Evolutionary conservation across 2,888 invertebrate species (phyloP), one percentile per base, ranked within the genome.

Genomic region (Blastobasis lacticolella): DNA sequence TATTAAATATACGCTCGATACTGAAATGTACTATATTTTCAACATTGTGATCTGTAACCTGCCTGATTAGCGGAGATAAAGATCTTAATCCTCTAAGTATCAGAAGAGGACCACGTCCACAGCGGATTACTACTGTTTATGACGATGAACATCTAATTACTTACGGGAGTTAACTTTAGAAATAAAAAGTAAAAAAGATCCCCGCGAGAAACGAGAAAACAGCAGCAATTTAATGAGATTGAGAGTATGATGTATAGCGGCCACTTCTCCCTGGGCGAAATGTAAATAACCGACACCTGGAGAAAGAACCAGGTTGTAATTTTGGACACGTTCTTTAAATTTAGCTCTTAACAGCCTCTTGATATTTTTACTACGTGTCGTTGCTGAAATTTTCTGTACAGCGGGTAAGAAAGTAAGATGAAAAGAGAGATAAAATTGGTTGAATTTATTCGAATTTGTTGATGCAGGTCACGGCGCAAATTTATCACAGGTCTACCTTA

Each of bases 361-460:
- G 75, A 82, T 81, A 81, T 81, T 82, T 81, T 78, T 75, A 76
- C 73, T 77, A 78, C 78, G 79, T 80, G 81, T 80, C 71, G 63
- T 71, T 66, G 71, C 69, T 67, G 67, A 75, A 69, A 73, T 69
- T 67, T 73, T 73, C 66, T 71, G 70, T 73, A 75, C 69, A 67
- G 59, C 61, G 59, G 66, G 62, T 58, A 62, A 59, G 71, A 68
- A 73, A 75, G 75, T 74, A 73, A 69, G 73, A 77, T 74, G 71
- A 78, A 76, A 71, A 63, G 67, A 66, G 67, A 73, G 68, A 76
- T 76, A 72, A 80, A 78, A 76, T 71, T 75, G 65, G 56, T 57
- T 56, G 61, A 71, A 72, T 72, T 75, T 75, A 74, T 71, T 71
- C 63, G 59, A 57, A 62, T 63, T 79, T 77, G 69, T 72, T 73